Evolutionary conservation across 2,888 invertebrate species (phyloP).

Genomic region (Camptogramma bilineatum): DNA sequence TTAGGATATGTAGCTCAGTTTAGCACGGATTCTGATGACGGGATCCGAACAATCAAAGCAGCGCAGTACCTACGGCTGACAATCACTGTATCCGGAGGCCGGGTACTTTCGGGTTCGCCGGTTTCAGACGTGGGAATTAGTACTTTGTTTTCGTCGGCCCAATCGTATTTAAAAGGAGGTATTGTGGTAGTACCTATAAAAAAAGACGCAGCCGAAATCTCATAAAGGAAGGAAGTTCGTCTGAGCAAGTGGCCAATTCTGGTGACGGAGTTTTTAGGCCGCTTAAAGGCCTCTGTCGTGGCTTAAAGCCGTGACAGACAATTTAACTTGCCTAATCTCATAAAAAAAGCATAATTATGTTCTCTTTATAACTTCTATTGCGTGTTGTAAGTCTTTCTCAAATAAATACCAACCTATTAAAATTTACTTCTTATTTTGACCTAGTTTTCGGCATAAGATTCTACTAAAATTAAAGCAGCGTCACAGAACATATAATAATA

Average conservation of each 20-base stretch:
- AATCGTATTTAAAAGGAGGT: slow-evolving; percentile 21
- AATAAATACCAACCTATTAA: background rate
- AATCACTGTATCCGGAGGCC: slow-evolving; percentile 32
- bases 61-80: slow-evolving; percentile 26
- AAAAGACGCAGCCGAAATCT: background rate
- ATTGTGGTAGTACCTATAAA: slow-evolving; percentile 5
- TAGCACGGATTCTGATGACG: slow-evolving; percentile 38
- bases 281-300: no score
- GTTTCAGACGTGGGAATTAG: slow-evolving; percentile 31
- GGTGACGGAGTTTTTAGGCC: no score
- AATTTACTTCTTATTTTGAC: background rate
- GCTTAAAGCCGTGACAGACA: no score
- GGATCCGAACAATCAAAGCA: slow-evolving; percentile 41
- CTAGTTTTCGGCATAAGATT: slow-evolving; percentile 1
- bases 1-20: slow-evolving; percentile 39
- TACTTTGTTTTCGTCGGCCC: slow-evolving; percentile 24
- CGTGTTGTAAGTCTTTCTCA: background rate
- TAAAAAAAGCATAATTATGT: no score
- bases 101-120: slow-evolving; percentile 25
- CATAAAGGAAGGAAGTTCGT: no score
- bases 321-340: no score
- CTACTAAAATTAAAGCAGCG: slow-evolving; percentile 1
- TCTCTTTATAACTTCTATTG: no score
- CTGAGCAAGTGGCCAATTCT: no score
- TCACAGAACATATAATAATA: background rate